These are phyloP conservation scores for Odocoileus hemionus DNA, from an alignment of 2,113 vertebrate species.

Conservation along the genomic window DNA sequence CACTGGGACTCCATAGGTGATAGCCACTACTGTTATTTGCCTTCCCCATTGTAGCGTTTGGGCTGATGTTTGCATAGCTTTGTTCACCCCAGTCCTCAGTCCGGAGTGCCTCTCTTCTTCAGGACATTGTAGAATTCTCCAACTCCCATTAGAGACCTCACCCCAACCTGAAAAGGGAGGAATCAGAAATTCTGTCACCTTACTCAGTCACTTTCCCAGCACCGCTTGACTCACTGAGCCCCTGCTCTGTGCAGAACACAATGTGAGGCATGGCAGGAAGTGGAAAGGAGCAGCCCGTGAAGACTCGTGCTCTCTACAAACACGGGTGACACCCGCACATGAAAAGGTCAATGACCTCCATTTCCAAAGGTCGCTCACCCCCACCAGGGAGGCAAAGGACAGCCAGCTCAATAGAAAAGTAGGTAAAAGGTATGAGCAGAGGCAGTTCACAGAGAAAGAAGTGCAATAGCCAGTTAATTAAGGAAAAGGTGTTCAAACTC, in stretches of 20 bases:
- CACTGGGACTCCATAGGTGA: fast-evolving
- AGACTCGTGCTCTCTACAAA: neutral
- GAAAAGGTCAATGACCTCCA: neutral
- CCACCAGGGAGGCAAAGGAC: neutral
- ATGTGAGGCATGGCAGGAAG: fast-evolving
- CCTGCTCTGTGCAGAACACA: fast-evolving
- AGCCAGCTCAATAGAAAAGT: fast-evolving
- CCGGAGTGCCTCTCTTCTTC: neutral
- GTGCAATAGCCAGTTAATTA: neutral
- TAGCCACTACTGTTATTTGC: fast-evolving
- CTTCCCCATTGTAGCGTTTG: fast-evolving
- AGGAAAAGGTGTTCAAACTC: no score
- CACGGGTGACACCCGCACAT: fast-evolving
- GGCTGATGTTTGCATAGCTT: fast-evolving
- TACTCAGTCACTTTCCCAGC: neutral
- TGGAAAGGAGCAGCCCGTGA: fast-evolving
- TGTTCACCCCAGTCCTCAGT: fast-evolving
- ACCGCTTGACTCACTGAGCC: fast-evolving
- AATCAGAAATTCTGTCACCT: neutral
- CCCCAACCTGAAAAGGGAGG: no score
- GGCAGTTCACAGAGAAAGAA: neutral
- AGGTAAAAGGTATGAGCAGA: neutral
- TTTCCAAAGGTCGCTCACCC: neutral
- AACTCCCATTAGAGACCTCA: neutral
- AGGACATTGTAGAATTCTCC: neutral